Conservation (phyloP, 2,888 invertebrate species). For the Synanthedon formicaeformis region DNA sequence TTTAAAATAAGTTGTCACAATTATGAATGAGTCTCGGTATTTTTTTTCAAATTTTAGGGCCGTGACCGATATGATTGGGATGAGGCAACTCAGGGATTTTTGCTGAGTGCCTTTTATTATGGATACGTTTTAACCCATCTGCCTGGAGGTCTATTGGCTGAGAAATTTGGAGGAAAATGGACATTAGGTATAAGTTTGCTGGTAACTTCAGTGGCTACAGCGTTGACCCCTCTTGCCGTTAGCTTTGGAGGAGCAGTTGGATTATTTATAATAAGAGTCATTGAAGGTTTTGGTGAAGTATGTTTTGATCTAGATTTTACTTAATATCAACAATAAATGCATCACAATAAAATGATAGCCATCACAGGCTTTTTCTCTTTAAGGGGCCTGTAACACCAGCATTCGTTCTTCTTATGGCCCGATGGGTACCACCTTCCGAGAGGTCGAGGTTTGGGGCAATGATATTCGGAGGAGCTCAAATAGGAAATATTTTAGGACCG, state of each 20-base stretch:
- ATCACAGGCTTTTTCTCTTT: slow-evolving; percentile 3
- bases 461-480: slow-evolving; percentile 70
- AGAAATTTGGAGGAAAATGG: slow-evolving; percentile 87
- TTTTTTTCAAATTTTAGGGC: slow-evolving; percentile 19
- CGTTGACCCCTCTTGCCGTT: slow-evolving; percentile 81
- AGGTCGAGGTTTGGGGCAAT: slow-evolving; percentile 70
- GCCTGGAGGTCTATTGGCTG: slow-evolving; percentile 85
- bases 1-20: not conserved
- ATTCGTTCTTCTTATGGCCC: slow-evolving; percentile 69
- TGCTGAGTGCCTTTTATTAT: slow-evolving; percentile 85
- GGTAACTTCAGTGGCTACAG: slow-evolving; percentile 81
- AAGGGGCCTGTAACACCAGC: slow-evolving; percentile 73
- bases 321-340: not conserved
- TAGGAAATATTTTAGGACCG: slow-evolving; percentile 67
- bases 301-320: not conserved
- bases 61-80: slow-evolving; percentile 74
- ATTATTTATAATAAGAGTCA: slow-evolving; percentile 67
- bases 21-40: not conserved
- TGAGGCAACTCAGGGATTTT: slow-evolving; percentile 77
- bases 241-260: slow-evolving; percentile 60
- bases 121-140: slow-evolving; percentile 86
- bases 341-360: not conserved
- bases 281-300: slow-evolving; percentile 75
- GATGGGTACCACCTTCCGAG: slow-evolving; percentile 72
- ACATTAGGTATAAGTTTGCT: slow-evolving; percentile 83